Conservation (phyloP, 2,113 vertebrate species). For the Patagioenas fasciata region DNA sequence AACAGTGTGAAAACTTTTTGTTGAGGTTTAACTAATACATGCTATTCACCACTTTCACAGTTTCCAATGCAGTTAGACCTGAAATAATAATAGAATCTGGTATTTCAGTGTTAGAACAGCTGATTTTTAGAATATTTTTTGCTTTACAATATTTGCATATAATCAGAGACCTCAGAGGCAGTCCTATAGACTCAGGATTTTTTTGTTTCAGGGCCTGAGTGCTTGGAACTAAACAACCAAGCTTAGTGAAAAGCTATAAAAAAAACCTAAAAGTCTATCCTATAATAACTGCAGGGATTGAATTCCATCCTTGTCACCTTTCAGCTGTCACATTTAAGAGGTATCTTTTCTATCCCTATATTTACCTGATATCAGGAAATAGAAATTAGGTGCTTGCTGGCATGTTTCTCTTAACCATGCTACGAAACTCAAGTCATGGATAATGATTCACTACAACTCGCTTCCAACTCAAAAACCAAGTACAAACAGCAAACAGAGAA, state of each 20-base stretch:
- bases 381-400: neutral
- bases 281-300: neutral
- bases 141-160: neutral
- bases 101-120: neutral
- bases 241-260: neutral
- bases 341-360: neutral
- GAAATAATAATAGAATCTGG: neutral
- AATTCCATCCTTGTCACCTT: neutral
- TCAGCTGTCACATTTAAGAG: neutral
- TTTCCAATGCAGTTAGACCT: neutral
- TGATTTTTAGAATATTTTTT: neutral
- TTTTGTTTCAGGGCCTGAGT: neutral
- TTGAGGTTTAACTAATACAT: neutral
- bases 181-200: neutral
- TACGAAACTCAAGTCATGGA: neutral
- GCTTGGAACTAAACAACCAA: neutral
- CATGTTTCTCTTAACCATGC: neutral
- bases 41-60: neutral
- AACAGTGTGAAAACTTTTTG: neutral
- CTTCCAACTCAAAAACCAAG: neutral
- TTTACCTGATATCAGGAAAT: neutral
- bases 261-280: neutral
- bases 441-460: accelerated
- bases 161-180: neutral
- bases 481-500: neutral